These are phyloP conservation scores for Notodonta ziczac DNA, from an alignment of 2,888 invertebrate species.

Conservation along the genomic window DNA sequence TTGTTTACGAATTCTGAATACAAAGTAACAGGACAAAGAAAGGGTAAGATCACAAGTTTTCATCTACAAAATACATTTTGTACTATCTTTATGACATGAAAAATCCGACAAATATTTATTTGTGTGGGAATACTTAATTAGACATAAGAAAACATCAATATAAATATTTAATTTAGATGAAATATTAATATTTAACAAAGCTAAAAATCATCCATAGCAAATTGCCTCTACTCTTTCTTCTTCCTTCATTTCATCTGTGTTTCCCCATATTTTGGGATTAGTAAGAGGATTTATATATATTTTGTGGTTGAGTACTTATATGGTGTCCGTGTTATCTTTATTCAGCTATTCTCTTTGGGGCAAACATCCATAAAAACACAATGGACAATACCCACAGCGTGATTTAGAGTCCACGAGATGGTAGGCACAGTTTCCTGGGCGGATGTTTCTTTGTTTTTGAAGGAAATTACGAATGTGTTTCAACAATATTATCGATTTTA, in stretches of 20 bases:
- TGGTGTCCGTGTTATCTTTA: slow-evolving; percentile 34
- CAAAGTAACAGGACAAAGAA: slow-evolving; percentile 37
- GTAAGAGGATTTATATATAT: background rate
- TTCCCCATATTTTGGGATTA: slow-evolving; percentile 29
- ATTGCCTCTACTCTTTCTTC: slow-evolving; percentile 37
- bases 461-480: background rate
- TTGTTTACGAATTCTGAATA: slow-evolving; percentile 46
- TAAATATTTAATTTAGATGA: background rate
- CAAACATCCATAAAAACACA: slow-evolving; percentile 43
- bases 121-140: no score
- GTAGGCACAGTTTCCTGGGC: slow-evolving; percentile 27
- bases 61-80: no score
- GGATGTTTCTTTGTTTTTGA: slow-evolving; percentile 24
- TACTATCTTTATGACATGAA: no score
- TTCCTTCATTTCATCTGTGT: slow-evolving; percentile 28
- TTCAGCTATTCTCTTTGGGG: slow-evolving; percentile 35
- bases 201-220: slow-evolving; percentile 31
- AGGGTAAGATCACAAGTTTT: slow-evolving; percentile 23
- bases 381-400: slow-evolving; percentile 32
- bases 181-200: slow-evolving; percentile 31
- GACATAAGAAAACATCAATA: no score
- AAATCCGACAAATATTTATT: background rate
- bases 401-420: slow-evolving; percentile 42
- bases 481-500: background rate
- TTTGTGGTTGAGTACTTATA: slow-evolving; percentile 16